Evolutionary conservation across 2,113 vertebrate genomes (phyloP), one percentile per base, ranked within the genome.

Genomic region (Planiliza haematocheilus): DNA sequence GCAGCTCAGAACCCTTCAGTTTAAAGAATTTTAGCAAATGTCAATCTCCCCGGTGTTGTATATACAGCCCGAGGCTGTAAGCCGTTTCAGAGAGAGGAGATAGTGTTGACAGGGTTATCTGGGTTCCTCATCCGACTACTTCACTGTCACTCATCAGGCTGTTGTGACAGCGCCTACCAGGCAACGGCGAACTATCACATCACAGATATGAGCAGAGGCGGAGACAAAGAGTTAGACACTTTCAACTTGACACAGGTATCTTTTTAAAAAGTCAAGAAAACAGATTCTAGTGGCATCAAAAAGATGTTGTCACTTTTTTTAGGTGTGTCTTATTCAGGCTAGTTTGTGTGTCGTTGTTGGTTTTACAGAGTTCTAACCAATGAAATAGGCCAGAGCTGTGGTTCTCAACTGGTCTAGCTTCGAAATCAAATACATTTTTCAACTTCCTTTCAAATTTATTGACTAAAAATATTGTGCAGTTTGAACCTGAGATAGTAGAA

Each of bases 81-180:
- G 71, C 66, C 16, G 72, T 75, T 75, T 79, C 76, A 74, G 60
- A 65, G 56, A 75, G 69, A 7, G n/a, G 46, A 70, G 70, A 74
- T 37, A 50, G 45, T 52, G 84, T 70, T 76, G 84, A 79, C 82
- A 39, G 63, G 79, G 77, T 86, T 88, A 85, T 88, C 81, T 9
- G 55, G 61, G 78, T 81, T 87, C 70, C 62, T 87, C 70, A 77
- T 84, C 82, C 64, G 66, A 75, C 80, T 79, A 65, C 66, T 53
- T 68, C 74, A 63, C 80, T 83, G 86, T 87, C 86, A 83, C 86
- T 81, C 78, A 72, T 82, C 84, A 74, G 43, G 67, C 61, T 76
- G 74, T 20, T 74, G 71, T 87, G 86, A 90, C 86, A 88, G 83
- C 74, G 66, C 50, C 77, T 69, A 41, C 69, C 78, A 82, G 72